Base-by-base conservation (phyloP, 2,797 vertebrate genomes). In the Micropoecilia bifurca region DNA sequence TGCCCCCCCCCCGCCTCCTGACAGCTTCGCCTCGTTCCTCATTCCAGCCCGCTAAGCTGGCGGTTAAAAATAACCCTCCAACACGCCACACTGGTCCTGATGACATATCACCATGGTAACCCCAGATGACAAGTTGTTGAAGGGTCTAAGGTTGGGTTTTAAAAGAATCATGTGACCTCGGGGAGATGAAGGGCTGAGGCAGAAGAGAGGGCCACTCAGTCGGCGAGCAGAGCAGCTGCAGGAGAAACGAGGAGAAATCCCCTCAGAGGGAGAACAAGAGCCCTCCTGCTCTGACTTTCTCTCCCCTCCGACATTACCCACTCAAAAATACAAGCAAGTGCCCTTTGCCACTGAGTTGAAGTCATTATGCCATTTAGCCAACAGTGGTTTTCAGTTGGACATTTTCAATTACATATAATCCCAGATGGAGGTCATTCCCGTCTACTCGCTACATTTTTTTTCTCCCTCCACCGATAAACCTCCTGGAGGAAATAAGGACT, bases 81-180 rank as follows among this genome's bases (percentile, higher is more conserved):
- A 89, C 84, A 88, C 45, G 66, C 80, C 80, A 76, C 82, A 50
- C 18, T 77, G 83, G 85, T 86, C 87, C 84, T 61, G 87, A 88
- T 88, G 89, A 92, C 89, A 91, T 71, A 47, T 93, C 87, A 83
- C 93, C 91, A 87, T 91, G 85, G 91, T 81, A 91, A 92, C 91
- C 57, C 9, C 55, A 83, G 87, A 91, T 83, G 92, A 91, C 90
- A 85, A 79, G 85, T 86, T 77, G 80, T 36, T 36, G 82, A 83
- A 83, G 86, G 68, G 90, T 91, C 87, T 91, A 71, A 85, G 88
- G 86, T 91, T 5, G 22, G 85, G 84, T 85, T 84, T 87, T 76
- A 59, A 79, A 87, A 87, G 86, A 87, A 83, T 87, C 89, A 79
- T 81, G 89, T 85, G 93, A 92, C 89, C 81, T 78, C 71, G 50